Evolutionary conservation across 2,113 vertebrate species (phyloP).

Genomic region (Labeo rohita): DNA sequence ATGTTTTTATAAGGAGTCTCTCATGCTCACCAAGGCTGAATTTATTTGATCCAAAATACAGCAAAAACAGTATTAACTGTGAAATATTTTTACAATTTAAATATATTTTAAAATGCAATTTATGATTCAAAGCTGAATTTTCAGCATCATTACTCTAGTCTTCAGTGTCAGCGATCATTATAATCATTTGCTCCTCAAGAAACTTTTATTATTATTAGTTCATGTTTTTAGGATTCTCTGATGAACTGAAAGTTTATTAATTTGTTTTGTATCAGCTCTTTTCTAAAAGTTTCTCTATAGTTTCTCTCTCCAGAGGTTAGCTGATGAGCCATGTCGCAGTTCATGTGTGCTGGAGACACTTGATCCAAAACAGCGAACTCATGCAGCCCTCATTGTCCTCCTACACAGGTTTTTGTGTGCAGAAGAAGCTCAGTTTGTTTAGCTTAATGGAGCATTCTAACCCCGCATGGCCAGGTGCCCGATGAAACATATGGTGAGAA

Average conservation of each 20-base stretch:
- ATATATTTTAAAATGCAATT: background rate
- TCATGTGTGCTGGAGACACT: constrained; percentile 13
- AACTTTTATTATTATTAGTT: no score
- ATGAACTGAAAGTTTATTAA: background rate
- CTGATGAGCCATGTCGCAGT: constrained; percentile 8
- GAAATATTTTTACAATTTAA: background rate
- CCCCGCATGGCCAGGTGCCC: constrained; percentile 65
- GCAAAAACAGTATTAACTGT: background rate
- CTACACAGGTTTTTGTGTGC: background rate
- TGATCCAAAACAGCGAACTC: constrained; percentile 36
- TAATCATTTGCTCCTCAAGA: background rate
- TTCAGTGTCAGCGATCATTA: background rate
- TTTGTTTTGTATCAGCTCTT: background rate
- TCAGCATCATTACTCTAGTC: background rate
- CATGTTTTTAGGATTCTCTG: background rate
- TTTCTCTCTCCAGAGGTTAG: background rate
- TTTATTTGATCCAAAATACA: background rate
- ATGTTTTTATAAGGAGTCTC: background rate
- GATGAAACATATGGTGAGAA: constrained; percentile 65
- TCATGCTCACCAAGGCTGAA: background rate
- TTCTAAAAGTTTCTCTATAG: constrained; percentile 40
- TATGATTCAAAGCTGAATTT: no score
- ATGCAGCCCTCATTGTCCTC: constrained; percentile 7
- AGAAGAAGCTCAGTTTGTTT: constrained; percentile 66
- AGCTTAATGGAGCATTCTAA: constrained; percentile 73